These are phyloP conservation scores for Colletes latitarsis DNA, from an alignment of 1,140 invertebrate genomes.

Conservation along the genomic window DNA sequence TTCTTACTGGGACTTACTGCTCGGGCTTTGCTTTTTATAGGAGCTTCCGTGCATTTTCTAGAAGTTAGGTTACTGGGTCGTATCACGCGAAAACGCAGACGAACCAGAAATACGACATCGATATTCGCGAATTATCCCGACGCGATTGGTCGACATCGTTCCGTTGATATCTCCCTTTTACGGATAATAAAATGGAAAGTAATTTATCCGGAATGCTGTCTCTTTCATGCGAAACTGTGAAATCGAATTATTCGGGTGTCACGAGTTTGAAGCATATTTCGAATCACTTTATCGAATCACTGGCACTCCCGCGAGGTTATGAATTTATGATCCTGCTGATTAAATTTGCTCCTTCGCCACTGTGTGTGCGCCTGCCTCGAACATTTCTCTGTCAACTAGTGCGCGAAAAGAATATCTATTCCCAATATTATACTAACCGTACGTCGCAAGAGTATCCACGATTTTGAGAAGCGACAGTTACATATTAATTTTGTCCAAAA, in stretches of 20 bases:
- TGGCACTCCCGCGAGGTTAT: background rate
- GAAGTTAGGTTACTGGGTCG: constrained; percentile 49
- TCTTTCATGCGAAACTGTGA: background rate
- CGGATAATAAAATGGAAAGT: constrained; percentile 12
- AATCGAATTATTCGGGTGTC: background rate
- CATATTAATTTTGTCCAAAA: no score
- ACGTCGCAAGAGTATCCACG: no score
- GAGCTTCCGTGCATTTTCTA: constrained; percentile 24
- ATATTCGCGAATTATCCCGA: background rate
- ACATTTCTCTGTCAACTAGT: background rate
- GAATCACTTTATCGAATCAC: constrained; percentile 1
- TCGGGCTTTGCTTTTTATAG: constrained; percentile 53
- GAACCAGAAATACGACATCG: background rate
- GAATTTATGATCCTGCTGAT: constrained; percentile 24
- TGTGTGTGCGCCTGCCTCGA: background rate
- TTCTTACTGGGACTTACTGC: constrained; percentile 59
- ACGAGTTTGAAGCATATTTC: constrained; percentile 1
- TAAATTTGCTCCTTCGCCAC: constrained; percentile 16
- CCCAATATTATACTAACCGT: background rate
- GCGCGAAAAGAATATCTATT: background rate
- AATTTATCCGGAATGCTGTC: background rate
- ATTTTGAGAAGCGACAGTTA: no score
- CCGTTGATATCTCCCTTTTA: background rate
- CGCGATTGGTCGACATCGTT: constrained; percentile 11
- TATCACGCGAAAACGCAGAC: background rate